Conservation (phyloP, 2,797 vertebrate species). For the Clarias laeviceps region DNA sequence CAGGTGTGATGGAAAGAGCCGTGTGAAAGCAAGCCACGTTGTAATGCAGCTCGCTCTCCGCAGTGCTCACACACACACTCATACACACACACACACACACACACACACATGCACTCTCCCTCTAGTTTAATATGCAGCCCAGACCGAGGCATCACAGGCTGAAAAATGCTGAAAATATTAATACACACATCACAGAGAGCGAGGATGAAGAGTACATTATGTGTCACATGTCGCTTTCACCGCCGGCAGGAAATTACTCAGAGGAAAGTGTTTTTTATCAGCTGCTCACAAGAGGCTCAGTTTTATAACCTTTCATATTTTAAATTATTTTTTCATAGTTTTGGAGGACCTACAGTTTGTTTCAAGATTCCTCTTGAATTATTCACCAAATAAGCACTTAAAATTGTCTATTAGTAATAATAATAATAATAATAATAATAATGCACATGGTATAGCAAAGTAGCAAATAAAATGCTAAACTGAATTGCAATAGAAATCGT, state of each 20-base stretch:
- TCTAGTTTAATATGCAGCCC: constrained; percentile 18
- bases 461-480: not conserved
- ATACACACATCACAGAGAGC: constrained; percentile 5
- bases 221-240: not conserved
- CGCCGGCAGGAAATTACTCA: not conserved
- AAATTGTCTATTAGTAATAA: too few species aligned
- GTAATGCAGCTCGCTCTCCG: constrained; percentile 21
- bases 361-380: too few species aligned
- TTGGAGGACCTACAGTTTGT: too few species aligned
- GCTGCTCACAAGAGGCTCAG: not conserved
- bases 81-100: not conserved
- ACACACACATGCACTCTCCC: not conserved
- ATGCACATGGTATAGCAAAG: not conserved
- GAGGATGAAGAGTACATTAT: constrained; percentile 5
- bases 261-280: not conserved
- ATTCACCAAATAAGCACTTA: too few species aligned
- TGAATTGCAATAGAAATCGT: not conserved
- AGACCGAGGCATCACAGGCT: constrained; percentile 36
- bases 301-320: not conserved
- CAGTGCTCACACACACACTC: not conserved
- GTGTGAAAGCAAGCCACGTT: constrained; percentile 40
- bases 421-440: not conserved
- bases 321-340: too few species aligned
- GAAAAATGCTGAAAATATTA: constrained; percentile 16
- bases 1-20: constrained; percentile 37